Conservation (phyloP, 2,113 vertebrate species). For the Anguilla rostrata region DNA sequence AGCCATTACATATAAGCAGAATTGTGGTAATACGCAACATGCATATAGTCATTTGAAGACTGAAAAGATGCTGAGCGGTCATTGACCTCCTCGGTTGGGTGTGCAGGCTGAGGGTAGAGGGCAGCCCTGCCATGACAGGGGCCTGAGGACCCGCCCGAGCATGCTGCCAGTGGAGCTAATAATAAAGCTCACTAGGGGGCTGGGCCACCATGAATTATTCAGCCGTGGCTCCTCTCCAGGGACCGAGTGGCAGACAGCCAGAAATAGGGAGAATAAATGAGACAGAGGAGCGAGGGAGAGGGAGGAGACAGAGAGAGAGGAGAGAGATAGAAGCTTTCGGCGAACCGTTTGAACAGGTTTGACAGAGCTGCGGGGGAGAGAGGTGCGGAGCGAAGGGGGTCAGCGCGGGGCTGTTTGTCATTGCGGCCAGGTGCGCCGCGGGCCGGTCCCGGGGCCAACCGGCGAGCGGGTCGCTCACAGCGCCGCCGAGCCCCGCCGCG, state of each 20-base stretch:
- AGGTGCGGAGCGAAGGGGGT: neutral
- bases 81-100: neutral
- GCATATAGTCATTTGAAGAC: neutral
- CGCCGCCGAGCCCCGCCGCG: neutral
- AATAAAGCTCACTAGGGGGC: neutral
- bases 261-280: neutral
- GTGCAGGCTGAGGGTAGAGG: neutral
- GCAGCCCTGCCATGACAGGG: neutral
- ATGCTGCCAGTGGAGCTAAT: conserved; percentile 11
- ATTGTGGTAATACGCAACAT: too few relatives aligned
- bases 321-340: neutral
- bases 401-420: neutral
- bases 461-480: neutral
- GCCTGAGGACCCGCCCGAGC: neutral
- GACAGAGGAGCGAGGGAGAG: neutral
- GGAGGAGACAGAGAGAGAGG: neutral
- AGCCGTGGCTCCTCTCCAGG: neutral
- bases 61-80: neutral
- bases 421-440: neutral
- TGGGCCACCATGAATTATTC: conserved; percentile 7
- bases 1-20: too few relatives aligned
- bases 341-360: neutral
- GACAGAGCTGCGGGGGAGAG: neutral
- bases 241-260: neutral
- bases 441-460: neutral